Evolutionary conservation across 2,888 invertebrate species (phyloP), one percentile per base, ranked within the genome.

Genomic region (Meiosimyza decipiens): DNA sequence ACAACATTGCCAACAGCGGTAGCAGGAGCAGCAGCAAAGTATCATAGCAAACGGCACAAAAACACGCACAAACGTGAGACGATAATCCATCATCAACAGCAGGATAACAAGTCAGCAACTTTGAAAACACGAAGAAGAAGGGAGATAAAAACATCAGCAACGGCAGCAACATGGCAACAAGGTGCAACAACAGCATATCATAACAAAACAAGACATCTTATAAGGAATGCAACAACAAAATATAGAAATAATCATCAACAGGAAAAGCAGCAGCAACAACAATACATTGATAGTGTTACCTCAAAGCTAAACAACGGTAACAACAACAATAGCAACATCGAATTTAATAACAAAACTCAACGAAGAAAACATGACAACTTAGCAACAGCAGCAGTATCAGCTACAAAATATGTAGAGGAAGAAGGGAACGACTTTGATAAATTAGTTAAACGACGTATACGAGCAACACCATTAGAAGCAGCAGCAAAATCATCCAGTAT

Each of bases 21-120:
- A 79, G 75, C 77, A 79, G 80, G 74, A 77, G 18, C 77, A 77
- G 77, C 79, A 79, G 77, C 78, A 78, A 83, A 82, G 81, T 84
- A 82, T 82, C 82, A 82, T 82, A 82, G 81, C 79, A 83, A 84
- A 79, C 80, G 80, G 75, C 82, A 80, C 78, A 84, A 85, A 81
- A 82, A 82, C 81, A 85, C 83, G 79, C 81, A 83, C 73, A 80
- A 83, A 79, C 79, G 78, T 77, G 80, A 79, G 78, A 77, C 79
- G 80, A 80, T 78, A 83, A 84, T 84, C 82, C 83, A 84, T 84
- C 84, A 79, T 72, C 73, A 74, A 57, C 33, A 59, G 49, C 47
- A 52, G 57, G 51, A 63, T 60, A 67, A 76, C 71, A 73, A 74
- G 40, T 40, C 40, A 40, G 40, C 40, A 40, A 40, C 40, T 40